Evolutionary conservation across 2,797 vertebrate genomes (phyloP).

Genomic region (Platalea minor): DNA sequence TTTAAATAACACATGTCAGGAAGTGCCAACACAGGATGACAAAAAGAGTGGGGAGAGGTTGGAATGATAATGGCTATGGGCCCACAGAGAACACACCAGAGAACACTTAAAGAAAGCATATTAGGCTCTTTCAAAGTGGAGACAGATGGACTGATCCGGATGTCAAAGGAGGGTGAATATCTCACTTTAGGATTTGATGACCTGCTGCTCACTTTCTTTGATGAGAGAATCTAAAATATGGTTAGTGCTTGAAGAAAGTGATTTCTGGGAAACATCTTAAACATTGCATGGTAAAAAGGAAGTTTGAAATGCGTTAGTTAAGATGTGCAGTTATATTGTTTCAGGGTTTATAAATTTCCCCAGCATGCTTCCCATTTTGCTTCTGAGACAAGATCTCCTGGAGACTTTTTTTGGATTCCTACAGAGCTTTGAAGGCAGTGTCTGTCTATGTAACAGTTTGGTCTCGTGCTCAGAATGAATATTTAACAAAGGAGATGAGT

Average conservation of each 20-base stretch:
- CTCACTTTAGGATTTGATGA: slow-evolving; percentile 68
- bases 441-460: slow-evolving; percentile 64
- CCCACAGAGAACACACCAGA: slow-evolving; percentile 63
- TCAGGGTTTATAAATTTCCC: slow-evolving; percentile 37
- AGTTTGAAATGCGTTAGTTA: slow-evolving; percentile 40
- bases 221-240: slow-evolving; percentile 63
- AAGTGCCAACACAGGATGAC: slow-evolving; percentile 68
- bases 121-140: slow-evolving; percentile 66
- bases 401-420: slow-evolving; percentile 58
- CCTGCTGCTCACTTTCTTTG: slow-evolving; percentile 68
- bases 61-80: slow-evolving; percentile 69
- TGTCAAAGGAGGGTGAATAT: slow-evolving; percentile 67
- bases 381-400: slow-evolving; percentile 54
- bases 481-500: slow-evolving; percentile 62
- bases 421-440: slow-evolving; percentile 61
- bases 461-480: slow-evolving; percentile 66
- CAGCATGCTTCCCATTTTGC: slow-evolving; percentile 43
- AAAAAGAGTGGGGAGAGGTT: slow-evolving; percentile 66
- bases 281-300: neutral
- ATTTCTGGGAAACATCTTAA: slow-evolving; percentile 56
- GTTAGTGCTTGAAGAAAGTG: slow-evolving; percentile 31
- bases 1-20: slow-evolving; percentile 69
- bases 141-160: slow-evolving; percentile 66
- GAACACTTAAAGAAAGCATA: slow-evolving; percentile 66
- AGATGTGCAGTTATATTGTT: slow-evolving; percentile 43